These are phyloP conservation scores for Calcarius ornatus DNA, from an alignment of 2,113 vertebrate species.

Conservation along the genomic window DNA sequence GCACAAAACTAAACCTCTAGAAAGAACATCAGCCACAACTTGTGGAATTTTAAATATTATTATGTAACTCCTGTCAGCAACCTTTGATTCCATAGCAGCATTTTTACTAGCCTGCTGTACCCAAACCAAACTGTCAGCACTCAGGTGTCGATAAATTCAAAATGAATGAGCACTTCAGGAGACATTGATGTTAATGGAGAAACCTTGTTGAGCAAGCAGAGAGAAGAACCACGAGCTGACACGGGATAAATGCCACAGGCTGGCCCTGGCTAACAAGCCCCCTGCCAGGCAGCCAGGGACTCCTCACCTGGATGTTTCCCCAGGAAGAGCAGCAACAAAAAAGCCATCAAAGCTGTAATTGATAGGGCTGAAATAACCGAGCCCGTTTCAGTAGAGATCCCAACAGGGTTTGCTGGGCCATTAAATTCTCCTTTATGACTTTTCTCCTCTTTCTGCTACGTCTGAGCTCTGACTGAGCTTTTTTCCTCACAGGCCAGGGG, in stretches of 20 bases:
- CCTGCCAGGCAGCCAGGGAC: neutral
- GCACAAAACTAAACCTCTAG: neutral
- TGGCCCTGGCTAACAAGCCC: neutral
- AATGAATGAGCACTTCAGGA: neutral
- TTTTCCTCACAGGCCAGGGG: neutral
- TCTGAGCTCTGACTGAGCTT: neutral
- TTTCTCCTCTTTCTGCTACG: neutral
- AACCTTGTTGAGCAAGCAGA: neutral
- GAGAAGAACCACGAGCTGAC: neutral
- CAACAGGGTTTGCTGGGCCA: neutral
- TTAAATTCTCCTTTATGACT: slow-evolving; percentile 6
- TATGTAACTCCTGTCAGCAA: neutral
- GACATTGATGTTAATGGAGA: neutral
- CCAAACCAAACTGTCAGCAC: neutral
- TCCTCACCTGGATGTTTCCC: neutral
- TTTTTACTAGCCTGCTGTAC: neutral
- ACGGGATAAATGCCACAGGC: neutral
- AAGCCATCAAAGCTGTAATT: neutral
- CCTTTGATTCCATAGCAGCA: neutral
- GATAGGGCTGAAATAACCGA: neutral
- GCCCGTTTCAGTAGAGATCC: neutral
- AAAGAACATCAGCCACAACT: neutral
- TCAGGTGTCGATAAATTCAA: fast-evolving
- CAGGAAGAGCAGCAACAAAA: neutral
- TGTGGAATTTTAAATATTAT: neutral